These are phyloP conservation scores for Lordiphosa mommai DNA, from an alignment of 1,140 invertebrate species.

Conservation along the genomic window DNA sequence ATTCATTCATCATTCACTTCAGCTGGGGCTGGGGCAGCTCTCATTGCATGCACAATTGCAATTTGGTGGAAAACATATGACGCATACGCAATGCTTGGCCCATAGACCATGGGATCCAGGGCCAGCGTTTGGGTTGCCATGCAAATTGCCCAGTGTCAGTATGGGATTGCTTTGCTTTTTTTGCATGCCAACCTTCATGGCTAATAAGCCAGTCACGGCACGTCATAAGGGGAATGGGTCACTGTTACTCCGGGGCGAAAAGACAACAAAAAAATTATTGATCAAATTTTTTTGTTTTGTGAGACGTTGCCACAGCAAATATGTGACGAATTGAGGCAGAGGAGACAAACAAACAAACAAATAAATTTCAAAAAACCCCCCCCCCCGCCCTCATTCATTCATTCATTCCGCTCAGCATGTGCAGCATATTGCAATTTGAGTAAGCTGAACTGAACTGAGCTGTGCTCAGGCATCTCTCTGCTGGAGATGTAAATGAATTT, in stretches of 20 bases:
- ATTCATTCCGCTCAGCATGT: background rate
- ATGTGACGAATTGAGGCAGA: conserved; percentile 8
- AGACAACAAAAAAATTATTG: conserved; percentile 34
- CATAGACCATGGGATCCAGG: conserved; percentile 25
- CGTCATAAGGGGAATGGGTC: conserved; percentile 25
- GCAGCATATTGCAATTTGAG: background rate
- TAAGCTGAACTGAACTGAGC: background rate
- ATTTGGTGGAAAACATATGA: conserved; percentile 44
- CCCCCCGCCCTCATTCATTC: background rate
- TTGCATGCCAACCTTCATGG: conserved; percentile 57
- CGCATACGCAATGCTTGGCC: conserved; percentile 50
- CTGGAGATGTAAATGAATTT: conserved; percentile 5
- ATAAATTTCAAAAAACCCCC: conserved; percentile 38
- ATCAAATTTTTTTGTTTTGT: conserved; percentile 62
- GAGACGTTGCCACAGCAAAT: conserved; percentile 50
- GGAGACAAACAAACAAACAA: conserved; percentile 40
- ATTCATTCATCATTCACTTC: background rate
- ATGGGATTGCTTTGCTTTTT: conserved; percentile 6
- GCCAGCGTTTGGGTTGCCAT: conserved; percentile 32
- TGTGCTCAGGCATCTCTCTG: background rate
- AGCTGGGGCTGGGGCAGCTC: background rate
- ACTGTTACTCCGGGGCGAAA: conserved; percentile 5
- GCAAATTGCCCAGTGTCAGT: conserved; percentile 34
- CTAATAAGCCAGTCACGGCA: conserved; percentile 74
- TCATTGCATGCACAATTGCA: conserved; percentile 42